Percentiles rank a stretch among this genome's conserved stretches.
Evolutionary conservation across 2,113 vertebrate genomes (phyloP).

Genomic region (Calidris pugnax): DNA sequence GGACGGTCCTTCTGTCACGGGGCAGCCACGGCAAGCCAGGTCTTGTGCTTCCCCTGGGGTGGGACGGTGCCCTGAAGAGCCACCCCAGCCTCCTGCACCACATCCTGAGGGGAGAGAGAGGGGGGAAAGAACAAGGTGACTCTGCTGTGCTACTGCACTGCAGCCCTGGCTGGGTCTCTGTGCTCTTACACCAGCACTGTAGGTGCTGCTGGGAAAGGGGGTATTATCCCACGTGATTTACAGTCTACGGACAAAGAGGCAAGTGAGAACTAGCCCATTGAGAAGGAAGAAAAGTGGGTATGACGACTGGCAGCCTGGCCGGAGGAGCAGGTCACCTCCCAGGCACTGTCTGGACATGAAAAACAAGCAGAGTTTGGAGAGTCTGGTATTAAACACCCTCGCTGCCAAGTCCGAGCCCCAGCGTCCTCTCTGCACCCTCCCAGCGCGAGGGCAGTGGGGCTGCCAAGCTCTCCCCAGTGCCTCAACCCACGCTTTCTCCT

Average conservation of each 20-base stretch:
- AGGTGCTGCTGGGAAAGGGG: not conserved
- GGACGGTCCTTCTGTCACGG: not conserved
- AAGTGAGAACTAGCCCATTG: not conserved
- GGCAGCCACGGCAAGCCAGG: not conserved
- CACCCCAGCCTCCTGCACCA: constrained; percentile 56
- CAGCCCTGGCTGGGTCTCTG: accelerated
- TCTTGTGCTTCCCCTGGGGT: not conserved
- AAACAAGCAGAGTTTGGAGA: not conserved
- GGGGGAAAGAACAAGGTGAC: not conserved
- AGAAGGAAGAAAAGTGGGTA: not conserved
- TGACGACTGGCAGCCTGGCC: not conserved
- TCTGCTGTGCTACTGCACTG: accelerated
- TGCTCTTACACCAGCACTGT: accelerated
- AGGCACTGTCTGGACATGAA: too few species aligned
- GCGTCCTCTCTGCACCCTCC: not conserved
- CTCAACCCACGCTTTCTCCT: accelerated
- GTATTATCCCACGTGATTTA: accelerated
- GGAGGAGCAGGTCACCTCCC: too few species aligned
- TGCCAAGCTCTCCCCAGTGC: not conserved
- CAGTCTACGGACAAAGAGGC: not conserved
- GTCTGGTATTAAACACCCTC: accelerated
- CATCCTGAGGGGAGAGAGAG: constrained; percentile 52
- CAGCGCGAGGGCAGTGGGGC: accelerated
- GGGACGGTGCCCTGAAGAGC: not conserved
- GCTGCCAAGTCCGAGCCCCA: not conserved